Evolutionary conservation across 2,113 vertebrate genomes (phyloP), one percentile per base, ranked within the genome.

Genomic region (Rhodinocichla rosea): DNA sequence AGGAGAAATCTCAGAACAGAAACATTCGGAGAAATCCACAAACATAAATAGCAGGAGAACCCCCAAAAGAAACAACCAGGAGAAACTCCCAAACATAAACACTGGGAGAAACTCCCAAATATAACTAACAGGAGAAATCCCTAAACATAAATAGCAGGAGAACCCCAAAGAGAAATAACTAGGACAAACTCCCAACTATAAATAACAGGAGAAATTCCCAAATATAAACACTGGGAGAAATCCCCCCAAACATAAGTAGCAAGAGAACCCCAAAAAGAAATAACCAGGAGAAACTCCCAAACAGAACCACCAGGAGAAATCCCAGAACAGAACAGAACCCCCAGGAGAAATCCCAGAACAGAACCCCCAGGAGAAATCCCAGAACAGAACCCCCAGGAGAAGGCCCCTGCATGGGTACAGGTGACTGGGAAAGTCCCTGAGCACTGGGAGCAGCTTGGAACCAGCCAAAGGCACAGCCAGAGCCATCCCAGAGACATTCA

Each of bases 341-440:
- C 9, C 7, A 24, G 45, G 45, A 47, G 45, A 47, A 47, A 45
- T 45, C 44, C 44, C 44, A 45, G 44, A 45, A 21, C 44, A 45
- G 44, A 21, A 45, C 12, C 12, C 11, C 23, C 47, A 47, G 39
- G 9, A 64, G n/a, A 33, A 20, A 39, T 18, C 11, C 12, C 33
- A 62, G 11, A 60, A 47, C 50, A 69, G 0, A 40, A 83, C 37
- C 11, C 6, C 9, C 8, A 30, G 50, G 15, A 52, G 44, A 28
- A 37, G 42, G 12, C 2, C 12, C 55, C 65, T 60, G 35, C 45
- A 21, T 1, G 15, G 1, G 2, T 6, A 4, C 2, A 32, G 75
- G 45, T 19, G 59, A 1, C 64, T 37, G 6, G 28, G 37, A 39
- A 63, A 21, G 45, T 2, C n/a, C 4, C n/a, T 7, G 52, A 9